These are phyloP conservation scores for Bos javanicus DNA, from an alignment of 2,113 vertebrate species.

Conservation along the genomic window DNA sequence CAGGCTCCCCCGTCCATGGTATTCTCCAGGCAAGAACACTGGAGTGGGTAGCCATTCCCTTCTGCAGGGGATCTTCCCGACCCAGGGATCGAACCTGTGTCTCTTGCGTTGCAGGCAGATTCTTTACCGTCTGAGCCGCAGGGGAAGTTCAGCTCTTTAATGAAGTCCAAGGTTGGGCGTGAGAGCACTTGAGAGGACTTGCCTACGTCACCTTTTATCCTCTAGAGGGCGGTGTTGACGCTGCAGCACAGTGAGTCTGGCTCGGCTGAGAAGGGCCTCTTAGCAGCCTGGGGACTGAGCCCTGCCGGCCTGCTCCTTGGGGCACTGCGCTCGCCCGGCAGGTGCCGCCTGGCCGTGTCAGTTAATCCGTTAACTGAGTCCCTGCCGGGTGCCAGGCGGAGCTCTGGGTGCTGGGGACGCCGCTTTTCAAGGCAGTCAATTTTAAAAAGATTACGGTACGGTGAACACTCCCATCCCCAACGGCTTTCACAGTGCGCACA, in stretches of 20 bases:
- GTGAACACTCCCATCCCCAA: background rate
- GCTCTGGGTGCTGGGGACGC: background rate
- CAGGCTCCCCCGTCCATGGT: background rate
- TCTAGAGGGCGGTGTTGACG: background rate
- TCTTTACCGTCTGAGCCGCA: background rate
- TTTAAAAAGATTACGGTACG: background rate
- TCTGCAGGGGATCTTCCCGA: background rate
- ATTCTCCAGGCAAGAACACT: background rate
- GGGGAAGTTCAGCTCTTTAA: background rate
- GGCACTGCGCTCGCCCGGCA: background rate
- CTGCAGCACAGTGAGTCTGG: background rate
- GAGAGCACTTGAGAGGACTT: accelerated
- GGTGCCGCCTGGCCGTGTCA: background rate
- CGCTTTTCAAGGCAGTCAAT: accelerated
- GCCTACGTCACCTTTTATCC: background rate
- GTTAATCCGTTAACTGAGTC: background rate
- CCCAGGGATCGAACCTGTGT: background rate
- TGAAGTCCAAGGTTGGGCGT: accelerated
- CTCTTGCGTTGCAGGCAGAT: background rate
- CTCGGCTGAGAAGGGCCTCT: too few relatives aligned
- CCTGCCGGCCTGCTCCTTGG: background rate
- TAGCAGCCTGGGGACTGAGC: background rate
- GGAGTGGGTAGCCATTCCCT: background rate
- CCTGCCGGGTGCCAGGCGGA: background rate
- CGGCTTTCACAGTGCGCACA: accelerated